Evolutionary conservation across 2,888 invertebrate species (phyloP).

Genomic region (Crossocerus cetratus): DNA sequence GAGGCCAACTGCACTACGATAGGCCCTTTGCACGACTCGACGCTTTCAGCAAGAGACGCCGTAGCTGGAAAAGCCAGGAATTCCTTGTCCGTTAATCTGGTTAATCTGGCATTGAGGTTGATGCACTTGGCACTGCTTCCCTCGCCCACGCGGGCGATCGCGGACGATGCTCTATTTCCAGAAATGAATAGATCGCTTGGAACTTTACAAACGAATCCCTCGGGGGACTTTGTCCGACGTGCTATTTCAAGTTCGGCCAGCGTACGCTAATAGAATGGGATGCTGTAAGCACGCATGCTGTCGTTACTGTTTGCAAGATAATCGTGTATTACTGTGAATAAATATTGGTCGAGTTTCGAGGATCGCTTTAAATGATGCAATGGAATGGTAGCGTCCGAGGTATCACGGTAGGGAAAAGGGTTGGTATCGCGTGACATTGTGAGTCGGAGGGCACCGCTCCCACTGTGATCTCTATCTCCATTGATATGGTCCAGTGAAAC

Average conservation of each 20-base stretch:
- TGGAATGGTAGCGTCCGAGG: neutral
- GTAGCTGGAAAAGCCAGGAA: neutral
- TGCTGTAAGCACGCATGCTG: too few relatives aligned
- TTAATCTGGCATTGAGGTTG: neutral
- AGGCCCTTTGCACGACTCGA: neutral
- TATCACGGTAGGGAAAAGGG: constrained; percentile 1
- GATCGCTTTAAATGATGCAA: too few relatives aligned
- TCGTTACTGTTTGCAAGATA: too few relatives aligned
- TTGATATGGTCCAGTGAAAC: constrained; percentile 37
- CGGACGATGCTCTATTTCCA: too few relatives aligned
- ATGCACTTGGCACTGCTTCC: neutral
- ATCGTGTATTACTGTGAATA: too few relatives aligned
- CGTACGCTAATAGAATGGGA: too few relatives aligned
- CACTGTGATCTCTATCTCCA: constrained; percentile 37
- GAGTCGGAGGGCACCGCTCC: neutral
- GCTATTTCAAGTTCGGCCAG: too few relatives aligned
- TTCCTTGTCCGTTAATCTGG: neutral
- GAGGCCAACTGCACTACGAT: neutral
- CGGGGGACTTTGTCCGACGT: too few relatives aligned
- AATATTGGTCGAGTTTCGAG: too few relatives aligned
- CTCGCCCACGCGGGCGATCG: too few relatives aligned
- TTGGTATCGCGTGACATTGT: constrained; percentile 34
- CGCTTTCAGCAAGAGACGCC: neutral
- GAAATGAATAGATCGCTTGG: too few relatives aligned
- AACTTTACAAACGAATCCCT: too few relatives aligned